A percentile compares a stretch with the other conserved stretches of the same genome.
phyloP scores from a whole-genome alignment of 2,888 invertebrate genomes.

The Pomacea canaliculata region DNA sequence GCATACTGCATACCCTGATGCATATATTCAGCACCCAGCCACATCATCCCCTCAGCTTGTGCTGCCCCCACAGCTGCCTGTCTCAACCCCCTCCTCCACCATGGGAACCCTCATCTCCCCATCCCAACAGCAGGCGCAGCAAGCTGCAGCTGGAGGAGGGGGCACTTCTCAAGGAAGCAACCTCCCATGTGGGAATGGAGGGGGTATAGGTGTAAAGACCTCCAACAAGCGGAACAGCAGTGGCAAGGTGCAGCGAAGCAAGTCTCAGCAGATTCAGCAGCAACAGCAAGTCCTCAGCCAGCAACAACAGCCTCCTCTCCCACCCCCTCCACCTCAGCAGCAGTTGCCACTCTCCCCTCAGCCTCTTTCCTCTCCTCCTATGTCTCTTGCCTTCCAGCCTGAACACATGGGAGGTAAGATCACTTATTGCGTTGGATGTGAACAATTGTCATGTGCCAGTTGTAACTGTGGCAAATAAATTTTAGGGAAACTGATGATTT shows the following conservation, averaged over 20 bases:
- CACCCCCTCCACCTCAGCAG: slow-evolving; percentile 37
- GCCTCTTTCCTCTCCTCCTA: slow-evolving; percentile 32
- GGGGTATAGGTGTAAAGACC: slow-evolving; percentile 26
- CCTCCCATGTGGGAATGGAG: background rate
- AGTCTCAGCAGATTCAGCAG: slow-evolving; percentile 16
- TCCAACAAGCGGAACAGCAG: slow-evolving; percentile 34
- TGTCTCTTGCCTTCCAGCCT: slow-evolving; percentile 30
- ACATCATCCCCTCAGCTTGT: background rate
- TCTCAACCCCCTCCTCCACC: slow-evolving; percentile 5
- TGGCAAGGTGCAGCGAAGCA: slow-evolving; percentile 25
- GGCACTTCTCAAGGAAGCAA: slow-evolving; percentile 10
- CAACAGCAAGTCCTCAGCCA: slow-evolving; percentile 14
- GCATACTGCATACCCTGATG: slow-evolving; percentile 8
- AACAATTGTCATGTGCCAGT: no score
- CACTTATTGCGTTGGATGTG: no score
- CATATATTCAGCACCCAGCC: slow-evolving; percentile 1
- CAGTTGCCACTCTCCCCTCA: slow-evolving; percentile 31
- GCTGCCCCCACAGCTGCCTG: background rate
- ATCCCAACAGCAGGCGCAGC: slow-evolving; percentile 31
- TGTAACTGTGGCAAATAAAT: no score
- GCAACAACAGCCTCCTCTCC: slow-evolving; percentile 35
- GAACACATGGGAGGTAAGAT: slow-evolving; percentile 36
- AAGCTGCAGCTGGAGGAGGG: slow-evolving; percentile 12
- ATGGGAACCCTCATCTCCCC: background rate
- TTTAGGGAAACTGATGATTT: no score